Conservation (phyloP, 1,140 invertebrate genomes). For the Drosophila ficusphila region DNA sequence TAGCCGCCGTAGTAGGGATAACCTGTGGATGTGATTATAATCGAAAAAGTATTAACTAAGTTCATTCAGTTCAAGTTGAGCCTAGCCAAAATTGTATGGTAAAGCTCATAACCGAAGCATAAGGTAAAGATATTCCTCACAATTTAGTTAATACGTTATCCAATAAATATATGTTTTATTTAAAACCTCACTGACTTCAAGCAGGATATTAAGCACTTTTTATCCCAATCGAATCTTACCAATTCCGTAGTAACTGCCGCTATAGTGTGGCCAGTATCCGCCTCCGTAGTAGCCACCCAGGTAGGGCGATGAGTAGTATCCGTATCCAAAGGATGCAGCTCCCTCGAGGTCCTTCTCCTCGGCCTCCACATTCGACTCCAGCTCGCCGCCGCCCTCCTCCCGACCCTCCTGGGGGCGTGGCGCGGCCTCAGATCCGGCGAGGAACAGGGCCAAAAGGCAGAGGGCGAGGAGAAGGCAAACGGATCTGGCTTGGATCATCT, state of each 20-base stretch:
- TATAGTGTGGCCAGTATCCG: conserved; percentile 57
- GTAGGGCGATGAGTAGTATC: conserved; percentile 76
- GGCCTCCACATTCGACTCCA: conserved; percentile 63
- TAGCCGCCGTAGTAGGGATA: conserved; percentile 82
- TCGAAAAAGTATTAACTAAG: too few relatives aligned
- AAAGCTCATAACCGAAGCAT: too few relatives aligned
- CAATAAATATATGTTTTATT: too few relatives aligned
- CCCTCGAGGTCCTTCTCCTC: conserved; percentile 74
- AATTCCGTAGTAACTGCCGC: conserved; percentile 65
- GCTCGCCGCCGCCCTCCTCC: conserved; percentile 38
- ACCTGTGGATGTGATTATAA: conserved; percentile 46
- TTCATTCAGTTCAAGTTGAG: too few relatives aligned
- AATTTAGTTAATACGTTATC: too few relatives aligned
- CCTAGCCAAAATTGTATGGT: too few relatives aligned
- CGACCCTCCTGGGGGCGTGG: conserved; percentile 64
- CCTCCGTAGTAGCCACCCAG: conserved; percentile 51
- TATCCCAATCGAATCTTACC: conserved; percentile 33
- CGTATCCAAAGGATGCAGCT: conserved; percentile 71
- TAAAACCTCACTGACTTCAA: too few relatives aligned
- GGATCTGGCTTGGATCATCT: conserved; percentile 52
- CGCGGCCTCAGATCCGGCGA: conserved; percentile 33
- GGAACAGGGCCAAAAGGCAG: conserved; percentile 44
- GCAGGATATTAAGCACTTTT: too few relatives aligned
- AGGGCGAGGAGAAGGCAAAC: conserved; percentile 55
- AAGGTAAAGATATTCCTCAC: too few relatives aligned